Base-by-base conservation (phyloP, 1,140 invertebrate species). In the Neelides sp. region DNA sequence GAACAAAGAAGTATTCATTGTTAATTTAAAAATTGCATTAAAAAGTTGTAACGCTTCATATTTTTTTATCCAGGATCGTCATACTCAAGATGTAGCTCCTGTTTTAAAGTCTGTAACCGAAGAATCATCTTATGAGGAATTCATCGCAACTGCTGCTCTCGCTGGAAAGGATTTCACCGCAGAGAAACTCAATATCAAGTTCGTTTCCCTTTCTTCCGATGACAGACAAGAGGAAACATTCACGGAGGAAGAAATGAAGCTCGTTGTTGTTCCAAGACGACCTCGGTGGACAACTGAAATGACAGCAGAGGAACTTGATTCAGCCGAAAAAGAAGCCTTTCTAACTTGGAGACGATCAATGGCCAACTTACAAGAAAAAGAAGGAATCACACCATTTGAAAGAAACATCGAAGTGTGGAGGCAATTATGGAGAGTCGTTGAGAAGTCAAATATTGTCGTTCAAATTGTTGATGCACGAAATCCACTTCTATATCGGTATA, bases 321-420 rank as follows among this genome's bases (percentile, higher is more conserved):
- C 65, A 1, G 73, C 73, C 54, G 94, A 98, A 67, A 78, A 75
- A 60, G 78, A 84, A 53, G 70, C 76, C 15, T 98, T 96, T 66
- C 68, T 95, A 1, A 75, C 86, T 49, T 98, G 94, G 94, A 73
- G 91, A 56, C 73, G 85, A 50, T 71, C 77, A 32, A 71, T 98
- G 32, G 79, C 87, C 17, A 55, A 73, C 49, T 65, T 96, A 1
- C 85, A 93, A 68, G 84, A 91, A 65, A 72, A 75, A 20, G 76
- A 93, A 41, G 78, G 78, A 8, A 66, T 97, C 3, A 99, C 95
- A 2, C 96, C 95, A 0, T 99, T 94, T 71, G 96, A 99, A 65
- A 86, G 91, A 59, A 99, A 99, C 71, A 69, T 98, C 15, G 93
- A 98, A 66, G 88, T 98, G 55, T 99, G 96, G 96, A 76, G 93